Base-by-base conservation (phyloP, 2,888 invertebrate species). In the Meteorus colon region DNA sequence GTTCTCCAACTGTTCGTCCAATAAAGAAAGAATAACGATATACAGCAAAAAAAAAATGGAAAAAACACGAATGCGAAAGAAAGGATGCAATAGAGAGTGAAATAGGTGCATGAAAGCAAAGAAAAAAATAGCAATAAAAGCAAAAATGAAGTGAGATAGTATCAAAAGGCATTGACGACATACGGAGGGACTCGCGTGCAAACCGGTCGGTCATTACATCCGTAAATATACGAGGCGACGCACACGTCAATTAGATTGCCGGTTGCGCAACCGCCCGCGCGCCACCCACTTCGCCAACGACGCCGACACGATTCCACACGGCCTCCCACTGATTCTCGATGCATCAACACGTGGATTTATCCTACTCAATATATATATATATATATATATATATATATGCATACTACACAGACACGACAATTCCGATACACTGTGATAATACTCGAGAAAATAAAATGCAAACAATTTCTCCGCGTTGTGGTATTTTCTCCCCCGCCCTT, bases 211-310 rank as follows among this genome's bases (percentile, higher is more conserved):
- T 77, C 81, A 83, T 83, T 82, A 82, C 82, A 81, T 80, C 79
- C 79, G 82, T 82, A 82, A 81, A 82, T 82, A 81, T 81, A 81
- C 82, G 81, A 81, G 78, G 71, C 77, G 72, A 76, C 76, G 82
- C 79, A 81, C 80, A 82, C 84, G 83, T 84, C 83, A 84, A 83
- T 84, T 84, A 83, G 77, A 80, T 80, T 78, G 79, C 72, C 80
- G 78, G 80, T 84, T 85, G 81, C 82, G 83, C 80, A 85, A 84
- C 80, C 76, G 72, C 75, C 76, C 68, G 76, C 75, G 79, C 80
- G 76, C 81, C 81, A 80, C 81, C 82, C 82, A 83, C 82, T 83
- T 78, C 37, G 79, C 77, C 78, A 81, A 80, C 79, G 81, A 81
- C 82, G 77, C 79, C 73, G 78, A 73, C 74, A 81, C 80, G 78